Conservation (phyloP, 2,113 vertebrate species). For the Ceyx cyanopectus region DNA sequence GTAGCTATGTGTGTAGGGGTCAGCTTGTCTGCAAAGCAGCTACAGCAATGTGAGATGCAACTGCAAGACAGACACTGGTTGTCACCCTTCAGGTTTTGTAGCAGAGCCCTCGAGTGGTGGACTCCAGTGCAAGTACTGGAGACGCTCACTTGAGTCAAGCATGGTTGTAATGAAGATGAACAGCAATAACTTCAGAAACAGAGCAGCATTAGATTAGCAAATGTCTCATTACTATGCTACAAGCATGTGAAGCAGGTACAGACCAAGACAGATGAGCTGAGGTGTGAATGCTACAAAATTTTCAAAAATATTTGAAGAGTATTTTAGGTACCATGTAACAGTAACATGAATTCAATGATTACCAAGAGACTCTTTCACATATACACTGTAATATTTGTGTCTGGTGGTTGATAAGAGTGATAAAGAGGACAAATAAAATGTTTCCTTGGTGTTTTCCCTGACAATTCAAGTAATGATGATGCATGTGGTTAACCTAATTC, state of each 20-base stretch:
- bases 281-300: neutral
- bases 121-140: neutral
- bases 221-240: fast-evolving
- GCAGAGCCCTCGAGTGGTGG: fast-evolving
- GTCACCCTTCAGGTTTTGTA: neutral
- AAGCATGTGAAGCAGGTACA: fast-evolving
- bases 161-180: neutral
- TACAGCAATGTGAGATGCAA: neutral
- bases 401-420: neutral
- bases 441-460: neutral
- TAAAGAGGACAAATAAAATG: neutral
- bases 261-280: neutral
- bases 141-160: neutral
- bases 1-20: neutral
- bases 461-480: neutral
- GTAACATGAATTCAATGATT: neutral
- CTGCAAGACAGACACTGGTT: fast-evolving
- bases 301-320: neutral
- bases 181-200: neutral
- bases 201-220: neutral
- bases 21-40: neutral
- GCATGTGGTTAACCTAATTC: fast-evolving
- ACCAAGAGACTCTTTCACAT: neutral
- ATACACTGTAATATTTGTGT: neutral
- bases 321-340: neutral